Evolutionary conservation across 2,797 vertebrate species (phyloP), one percentile per base, ranked within the genome.

Genomic region (Silurus aristotelis): DNA sequence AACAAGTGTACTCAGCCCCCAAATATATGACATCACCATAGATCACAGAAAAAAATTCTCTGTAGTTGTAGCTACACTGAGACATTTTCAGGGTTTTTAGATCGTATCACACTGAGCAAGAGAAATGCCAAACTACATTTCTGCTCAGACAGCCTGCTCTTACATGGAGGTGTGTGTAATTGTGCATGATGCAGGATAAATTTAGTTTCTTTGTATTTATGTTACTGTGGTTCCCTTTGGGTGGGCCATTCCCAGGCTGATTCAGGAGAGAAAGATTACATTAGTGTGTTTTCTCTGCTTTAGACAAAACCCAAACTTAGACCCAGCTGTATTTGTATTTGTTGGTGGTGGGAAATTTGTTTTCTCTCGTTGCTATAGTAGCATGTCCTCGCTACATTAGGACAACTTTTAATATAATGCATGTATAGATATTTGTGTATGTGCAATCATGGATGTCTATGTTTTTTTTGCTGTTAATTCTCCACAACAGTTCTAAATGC

Each of bases 1-100:
- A 94, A 96, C 96, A 95, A 90, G 97, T 95, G 93, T 78, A 83
- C 63, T 84, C 70, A 6, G 55, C 88, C 86, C 87, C 88, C 92
- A 52, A 88, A 90, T 87, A 91, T 86, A 92, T 83, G 76, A 83
- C 66, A 76, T 86, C 78, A 81, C 46, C 20, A 7, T 15, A 31
- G 27, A 22, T 52, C 55, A 38, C 25, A 76, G 61, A 82, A 76
- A 61, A 61, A 10, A 48, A 89, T 63, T 82, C n/a, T 84, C 22
- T n/a, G 27, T 22, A 88, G 63, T 85, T 80, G 71, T 85, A 71
- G 61, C 78, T 73, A 83, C 75, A 6, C 70, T 66, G 4, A 82
- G 52, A 83, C 68, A 68, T 46, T 84, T 72, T 13, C 46, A 70
- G 3, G 17, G 90, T 92, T 91, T 92, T 92, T 92, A 92, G 92